These are phyloP conservation scores for Spialia ferax DNA, from an alignment of 2,888 invertebrate species.

Conservation along the genomic window DNA sequence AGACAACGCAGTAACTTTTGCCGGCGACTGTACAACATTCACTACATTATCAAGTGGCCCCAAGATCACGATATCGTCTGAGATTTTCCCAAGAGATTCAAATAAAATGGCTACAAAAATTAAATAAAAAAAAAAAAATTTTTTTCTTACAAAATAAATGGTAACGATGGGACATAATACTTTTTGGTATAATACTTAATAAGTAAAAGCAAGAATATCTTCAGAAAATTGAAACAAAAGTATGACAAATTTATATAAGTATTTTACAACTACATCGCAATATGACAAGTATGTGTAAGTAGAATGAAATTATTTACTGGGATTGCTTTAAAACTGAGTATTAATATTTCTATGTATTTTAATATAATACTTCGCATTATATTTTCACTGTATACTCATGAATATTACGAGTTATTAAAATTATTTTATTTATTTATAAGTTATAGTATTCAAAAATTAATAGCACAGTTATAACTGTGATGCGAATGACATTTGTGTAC, in stretches of 20 bases:
- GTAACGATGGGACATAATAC: constrained; percentile 34
- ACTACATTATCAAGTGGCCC: constrained; percentile 65
- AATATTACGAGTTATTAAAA: no score
- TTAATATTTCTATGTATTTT: constrained; percentile 13
- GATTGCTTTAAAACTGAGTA: constrained; percentile 28
- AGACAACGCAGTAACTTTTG: constrained; percentile 27
- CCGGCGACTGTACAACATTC: constrained; percentile 48
- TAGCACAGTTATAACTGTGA: no score
- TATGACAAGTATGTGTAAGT: background rate
- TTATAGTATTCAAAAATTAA: no score
- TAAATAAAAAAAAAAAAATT: constrained; percentile 38
- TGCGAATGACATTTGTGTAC: no score
- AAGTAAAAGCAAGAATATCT: constrained; percentile 15
- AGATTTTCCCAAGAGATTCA: constrained; percentile 45
- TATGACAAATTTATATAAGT: no score
- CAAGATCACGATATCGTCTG: constrained; percentile 67
- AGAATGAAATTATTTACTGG: background rate
- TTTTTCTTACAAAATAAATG: constrained; percentile 20
- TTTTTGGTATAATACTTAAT: constrained; percentile 20
- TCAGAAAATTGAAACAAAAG: no score
- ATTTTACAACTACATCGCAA: no score
- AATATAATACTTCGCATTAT: no score
- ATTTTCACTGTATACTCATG: no score
- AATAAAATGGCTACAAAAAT: constrained; percentile 40
- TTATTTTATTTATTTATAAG: no score